Evolutionary conservation across 2,888 invertebrate species (phyloP).

Genomic region (Chrysolina oricalcia): DNA sequence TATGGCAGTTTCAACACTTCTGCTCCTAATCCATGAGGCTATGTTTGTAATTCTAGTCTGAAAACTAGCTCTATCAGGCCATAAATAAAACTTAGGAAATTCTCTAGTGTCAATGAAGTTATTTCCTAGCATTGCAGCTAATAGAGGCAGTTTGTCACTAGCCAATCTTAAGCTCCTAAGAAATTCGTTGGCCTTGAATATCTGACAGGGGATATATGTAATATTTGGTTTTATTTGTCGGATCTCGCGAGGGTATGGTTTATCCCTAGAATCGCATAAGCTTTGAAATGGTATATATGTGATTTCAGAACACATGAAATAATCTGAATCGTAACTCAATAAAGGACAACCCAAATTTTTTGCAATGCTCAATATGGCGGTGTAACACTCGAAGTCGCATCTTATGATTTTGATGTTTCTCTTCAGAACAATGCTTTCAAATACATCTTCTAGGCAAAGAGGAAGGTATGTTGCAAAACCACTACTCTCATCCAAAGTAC

Average conservation of each 20-base stretch:
- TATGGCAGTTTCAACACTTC: slow-evolving; percentile 82
- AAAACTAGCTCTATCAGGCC: slow-evolving; percentile 65
- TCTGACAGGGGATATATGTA: slow-evolving; percentile 78
- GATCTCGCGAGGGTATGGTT: slow-evolving; percentile 31
- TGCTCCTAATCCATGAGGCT: slow-evolving; percentile 80
- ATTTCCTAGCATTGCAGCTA: slow-evolving; percentile 90
- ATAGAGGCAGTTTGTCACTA: slow-evolving; percentile 81
- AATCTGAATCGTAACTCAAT: slow-evolving; percentile 39
- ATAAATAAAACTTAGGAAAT: slow-evolving; percentile 81
- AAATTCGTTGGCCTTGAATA: slow-evolving; percentile 83
- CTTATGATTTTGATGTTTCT: slow-evolving; percentile 80
- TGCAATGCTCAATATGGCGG: slow-evolving; percentile 88
- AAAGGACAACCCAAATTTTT: slow-evolving; percentile 69
- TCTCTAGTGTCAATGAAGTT: slow-evolving; percentile 84
- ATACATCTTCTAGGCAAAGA: slow-evolving; percentile 82
- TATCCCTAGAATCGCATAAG: slow-evolving; percentile 72
- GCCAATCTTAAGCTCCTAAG: slow-evolving; percentile 77
- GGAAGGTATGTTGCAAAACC: slow-evolving; percentile 74
- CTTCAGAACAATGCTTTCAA: slow-evolving; percentile 80
- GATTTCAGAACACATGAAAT: slow-evolving; percentile 85
- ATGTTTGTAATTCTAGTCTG: neutral
- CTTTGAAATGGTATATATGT: slow-evolving; percentile 86
- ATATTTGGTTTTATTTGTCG: slow-evolving; percentile 29
- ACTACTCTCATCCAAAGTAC: slow-evolving; percentile 74
- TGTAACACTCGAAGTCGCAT: slow-evolving; percentile 92